Base-by-base conservation (phyloP, 2,113 vertebrate genomes). In the Microtus oregoni region DNA sequence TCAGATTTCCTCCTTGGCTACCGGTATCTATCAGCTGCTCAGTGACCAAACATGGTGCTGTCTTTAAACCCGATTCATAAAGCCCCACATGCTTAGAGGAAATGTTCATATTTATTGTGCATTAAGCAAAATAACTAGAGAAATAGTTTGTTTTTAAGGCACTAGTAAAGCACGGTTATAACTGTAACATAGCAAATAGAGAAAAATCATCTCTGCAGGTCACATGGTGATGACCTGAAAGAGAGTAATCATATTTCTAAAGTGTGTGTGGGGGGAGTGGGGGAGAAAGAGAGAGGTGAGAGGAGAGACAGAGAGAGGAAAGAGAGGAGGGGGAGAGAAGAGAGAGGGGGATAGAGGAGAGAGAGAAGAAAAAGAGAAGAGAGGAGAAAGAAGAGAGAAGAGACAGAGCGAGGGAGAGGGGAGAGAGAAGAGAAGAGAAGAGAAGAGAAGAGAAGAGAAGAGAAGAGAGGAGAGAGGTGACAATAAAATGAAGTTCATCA, bases 31-130 rank as follows among this genome's bases (percentile, higher is more conserved):
- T n/a, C n/a, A 73, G 78, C 1, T 7, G 1, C 55, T 47, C 11
- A 50, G 28, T 15, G 26, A 20, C 19, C 38, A 5, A 0, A 14
- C 28, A 7, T 30, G 63, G 7, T 19, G 13, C 32, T 2, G 35
- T 67, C 19, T 67, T 67, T 52, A 72, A 7, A 22, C 6, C 7
- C 35, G 11, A 12, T 15, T 0, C 1, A 0, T 4, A 50, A 61
- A 50, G 50, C 44, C 24, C 22, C 11, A 65, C 8, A 1, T 2
- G 1, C 14, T 61, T 12, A 76, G 70, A 44, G n/a, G 52, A 32
- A 32, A 4, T 70, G 32, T 28, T 41, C 6, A 41, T 22, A 52
- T 72, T 32, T 47, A 10, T 44, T 22, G 10, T 0, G 1, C 13
- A 8, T 10, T 41, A 28, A 55, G 35, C 2, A 70, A 72, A 86